phyloP scores from a whole-genome alignment of 2,113 vertebrate genomes.

The Rhabdornis inornatus region DNA sequence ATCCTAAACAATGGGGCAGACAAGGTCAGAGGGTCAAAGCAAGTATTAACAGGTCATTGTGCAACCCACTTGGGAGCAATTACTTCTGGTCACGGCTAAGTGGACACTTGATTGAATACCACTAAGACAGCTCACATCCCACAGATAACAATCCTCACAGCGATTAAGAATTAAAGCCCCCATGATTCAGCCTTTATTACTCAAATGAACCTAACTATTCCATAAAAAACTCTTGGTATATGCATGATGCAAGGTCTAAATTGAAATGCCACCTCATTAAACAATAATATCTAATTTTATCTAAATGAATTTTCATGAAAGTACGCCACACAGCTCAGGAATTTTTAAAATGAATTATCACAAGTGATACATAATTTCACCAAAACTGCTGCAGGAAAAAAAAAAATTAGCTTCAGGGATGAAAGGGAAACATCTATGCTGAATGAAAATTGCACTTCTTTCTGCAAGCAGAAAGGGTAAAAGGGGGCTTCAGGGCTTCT shows the following conservation, averaged over 20 bases:
- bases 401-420: slow-evolving; percentile 70
- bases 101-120: slow-evolving; percentile 99
- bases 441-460: slow-evolving; percentile 66
- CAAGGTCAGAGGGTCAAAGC: slow-evolving; percentile 96
- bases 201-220: slow-evolving; percentile 98
- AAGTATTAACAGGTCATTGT: slow-evolving; percentile 99
- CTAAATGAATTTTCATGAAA: slow-evolving; percentile 89
- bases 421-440: slow-evolving; percentile 72
- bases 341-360: slow-evolving; percentile 87
- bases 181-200: slow-evolving; percentile 98
- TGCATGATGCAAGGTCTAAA: slow-evolving; percentile 83
- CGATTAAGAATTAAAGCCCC: slow-evolving; percentile 99
- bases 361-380: slow-evolving; percentile 82
- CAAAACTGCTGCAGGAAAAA: slow-evolving; percentile 74
- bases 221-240: slow-evolving; percentile 90
- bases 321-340: slow-evolving; percentile 83
- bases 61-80: slow-evolving; percentile 99
- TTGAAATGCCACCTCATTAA: slow-evolving; percentile 89
- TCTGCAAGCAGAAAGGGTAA: slow-evolving; percentile 35
- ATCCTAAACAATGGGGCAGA: slow-evolving; percentile 93
- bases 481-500: background rate
- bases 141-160: slow-evolving; percentile 98
- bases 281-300: slow-evolving; percentile 89
- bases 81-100: slow-evolving; percentile 99
- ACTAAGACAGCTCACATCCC: slow-evolving; percentile 96